Evolutionary conservation across 2,113 vertebrate genomes (phyloP), one percentile per base, ranked within the genome.

Genomic region (Cebus imitator): DNA sequence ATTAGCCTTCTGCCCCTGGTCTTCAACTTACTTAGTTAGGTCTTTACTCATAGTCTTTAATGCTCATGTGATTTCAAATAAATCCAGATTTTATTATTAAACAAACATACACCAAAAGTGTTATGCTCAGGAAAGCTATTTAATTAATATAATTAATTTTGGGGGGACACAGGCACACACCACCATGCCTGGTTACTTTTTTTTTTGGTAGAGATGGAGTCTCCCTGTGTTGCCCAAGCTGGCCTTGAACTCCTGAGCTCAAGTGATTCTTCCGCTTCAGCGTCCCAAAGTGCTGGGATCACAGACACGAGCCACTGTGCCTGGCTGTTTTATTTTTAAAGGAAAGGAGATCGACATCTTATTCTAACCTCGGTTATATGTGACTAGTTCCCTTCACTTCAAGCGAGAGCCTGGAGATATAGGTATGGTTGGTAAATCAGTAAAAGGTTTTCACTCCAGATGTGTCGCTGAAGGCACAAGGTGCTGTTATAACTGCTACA

Each of bases 391-490:
- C 57, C 27, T 50, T 0, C 0, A 70, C n/a, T 48, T 61, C 14
- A 48, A 23, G 12, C n/a, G 18, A 84, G 57, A 43, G 30, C 25
- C 83, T 0, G 7, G 75, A 45, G 52, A 94, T 7, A 8, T 1
- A 21, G 58, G 4, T 27, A 14, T 3, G n/a, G 43, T 6, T 30
- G 48, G 50, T 23, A 8, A 17, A 21, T 30, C 21, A 17, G 61
- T 12, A 30, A 43, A 3, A 91, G 43, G n/a, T 8, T 21, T 50
- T 61, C 35, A 13, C 8, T 27, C 11, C 5, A 50, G 70, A 37
- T 30, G 9, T 0, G 7, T 5, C 57, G 27, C 48, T 1, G 35
- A 23, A 55, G 61, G 40, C 68, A 18, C 25, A 1, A 0, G 5
- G 50, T 43, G 12, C 30, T n/a, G 1, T 10, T 55, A 25, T 35